Conservation (phyloP, 2,113 vertebrate species). For the Leuciscus idus region DNA sequence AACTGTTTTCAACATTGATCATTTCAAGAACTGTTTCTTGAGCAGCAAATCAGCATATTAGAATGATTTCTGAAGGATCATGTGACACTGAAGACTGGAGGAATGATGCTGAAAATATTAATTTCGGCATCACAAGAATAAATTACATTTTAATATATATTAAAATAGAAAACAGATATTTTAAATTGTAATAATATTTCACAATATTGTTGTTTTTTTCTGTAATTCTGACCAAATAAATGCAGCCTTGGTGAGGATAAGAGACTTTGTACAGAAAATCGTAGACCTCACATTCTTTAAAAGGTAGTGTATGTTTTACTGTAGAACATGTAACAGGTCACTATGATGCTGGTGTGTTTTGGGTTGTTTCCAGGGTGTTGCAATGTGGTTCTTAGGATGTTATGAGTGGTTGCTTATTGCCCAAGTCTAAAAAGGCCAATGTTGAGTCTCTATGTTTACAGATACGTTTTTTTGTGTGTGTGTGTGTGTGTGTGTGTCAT, state of each 20-base stretch:
- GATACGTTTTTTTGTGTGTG: no score
- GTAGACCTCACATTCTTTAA: background rate
- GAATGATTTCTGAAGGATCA: no score
- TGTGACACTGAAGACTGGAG: no score
- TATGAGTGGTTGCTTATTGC: background rate
- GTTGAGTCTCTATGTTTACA: background rate
- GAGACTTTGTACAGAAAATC: background rate
- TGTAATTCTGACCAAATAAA: background rate
- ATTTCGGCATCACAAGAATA: background rate
- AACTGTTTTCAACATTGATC: background rate
- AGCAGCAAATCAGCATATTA: no score
- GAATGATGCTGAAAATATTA: background rate
- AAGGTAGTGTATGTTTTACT: background rate
- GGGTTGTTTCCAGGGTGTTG: background rate
- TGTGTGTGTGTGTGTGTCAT: no score
- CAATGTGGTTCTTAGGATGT: background rate
- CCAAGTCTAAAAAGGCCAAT: background rate
- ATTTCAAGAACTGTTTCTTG: no score
- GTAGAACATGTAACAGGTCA: background rate
- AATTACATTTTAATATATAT: background rate
- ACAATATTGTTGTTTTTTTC: background rate
- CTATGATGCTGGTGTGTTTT: background rate
- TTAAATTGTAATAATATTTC: background rate
- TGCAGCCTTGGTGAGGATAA: background rate
- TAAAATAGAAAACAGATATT: background rate